A percentile compares a stretch with the other conserved stretches of the same genome.
phyloP scores from a whole-genome alignment of 2,888 invertebrate genomes.

The Leptinotarsa haldemani region DNA sequence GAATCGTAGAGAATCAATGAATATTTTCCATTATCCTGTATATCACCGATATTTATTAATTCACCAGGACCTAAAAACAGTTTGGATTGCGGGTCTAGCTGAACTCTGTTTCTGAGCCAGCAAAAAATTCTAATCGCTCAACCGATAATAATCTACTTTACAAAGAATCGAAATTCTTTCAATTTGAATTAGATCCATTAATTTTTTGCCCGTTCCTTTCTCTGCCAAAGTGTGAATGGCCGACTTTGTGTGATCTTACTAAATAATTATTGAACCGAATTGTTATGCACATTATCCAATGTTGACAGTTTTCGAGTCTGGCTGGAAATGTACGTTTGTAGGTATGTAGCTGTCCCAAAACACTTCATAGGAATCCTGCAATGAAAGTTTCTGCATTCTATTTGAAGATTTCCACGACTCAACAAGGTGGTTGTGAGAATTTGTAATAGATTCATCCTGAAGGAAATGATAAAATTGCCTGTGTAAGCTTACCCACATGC shows the following conservation, averaged over 20 bases:
- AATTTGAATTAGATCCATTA: neutral
- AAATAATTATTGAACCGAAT: neutral
- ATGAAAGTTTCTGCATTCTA: too few species aligned
- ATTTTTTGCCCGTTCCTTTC: constrained; percentile 1
- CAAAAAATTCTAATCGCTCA: constrained; percentile 6
- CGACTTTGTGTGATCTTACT: neutral
- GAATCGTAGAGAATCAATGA: too few species aligned
- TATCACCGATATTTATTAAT: neutral
- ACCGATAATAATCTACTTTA: constrained; percentile 7
- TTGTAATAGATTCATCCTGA: too few species aligned
- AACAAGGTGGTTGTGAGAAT: too few species aligned
- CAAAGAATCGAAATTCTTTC: constrained; percentile 4
- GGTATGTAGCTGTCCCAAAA: too few species aligned
- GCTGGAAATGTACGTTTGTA: too few species aligned
- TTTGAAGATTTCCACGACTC: too few species aligned
- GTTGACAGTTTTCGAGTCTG: too few species aligned
- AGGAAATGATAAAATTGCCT: too few species aligned
- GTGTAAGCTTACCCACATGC: too few species aligned
- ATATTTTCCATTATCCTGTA: too few species aligned
- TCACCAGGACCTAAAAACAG: neutral
- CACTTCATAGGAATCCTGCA: too few species aligned
- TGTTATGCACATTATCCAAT: neutral
- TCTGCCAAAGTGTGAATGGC: neutral
- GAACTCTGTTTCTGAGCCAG: constrained; percentile 3
- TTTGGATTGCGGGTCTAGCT: neutral